Evolutionary conservation across 2,888 invertebrate genomes (phyloP).

Genomic region (Deilephila elpenor): DNA sequence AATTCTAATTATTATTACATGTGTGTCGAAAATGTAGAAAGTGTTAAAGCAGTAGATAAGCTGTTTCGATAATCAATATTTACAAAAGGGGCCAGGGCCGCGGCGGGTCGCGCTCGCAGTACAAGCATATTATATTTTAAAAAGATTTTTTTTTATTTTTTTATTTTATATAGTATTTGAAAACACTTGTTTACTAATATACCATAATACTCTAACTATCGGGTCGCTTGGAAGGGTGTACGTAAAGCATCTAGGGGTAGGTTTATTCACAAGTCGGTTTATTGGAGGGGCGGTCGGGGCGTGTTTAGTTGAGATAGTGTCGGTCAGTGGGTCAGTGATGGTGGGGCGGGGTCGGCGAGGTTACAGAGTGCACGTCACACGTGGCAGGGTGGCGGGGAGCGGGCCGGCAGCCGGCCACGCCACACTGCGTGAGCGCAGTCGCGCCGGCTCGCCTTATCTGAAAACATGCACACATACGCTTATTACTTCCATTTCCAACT

Average conservation of each 20-base stretch:
- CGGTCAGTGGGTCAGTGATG: slow-evolving; percentile 39
- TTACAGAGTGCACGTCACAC: slow-evolving; percentile 59
- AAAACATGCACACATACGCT: slow-evolving; percentile 41
- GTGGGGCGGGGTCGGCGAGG: slow-evolving; percentile 51
- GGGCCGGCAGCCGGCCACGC: slow-evolving; percentile 72
- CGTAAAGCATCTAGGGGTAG: slow-evolving; percentile 53
- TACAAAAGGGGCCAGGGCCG: slow-evolving; percentile 65
- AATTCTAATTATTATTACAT: slow-evolving; percentile 54
- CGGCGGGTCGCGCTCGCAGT: slow-evolving; percentile 60
- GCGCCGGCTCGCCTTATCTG: slow-evolving; percentile 74
- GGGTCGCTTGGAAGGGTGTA: slow-evolving; percentile 48
- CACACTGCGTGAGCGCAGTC: slow-evolving; percentile 61
- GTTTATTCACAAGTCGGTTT: slow-evolving; percentile 47
- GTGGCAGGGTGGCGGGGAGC: slow-evolving; percentile 73
- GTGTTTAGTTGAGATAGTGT: slow-evolving; percentile 33
- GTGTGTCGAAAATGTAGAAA: slow-evolving; percentile 74
- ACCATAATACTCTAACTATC: slow-evolving; percentile 49
- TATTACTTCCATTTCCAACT: background rate
- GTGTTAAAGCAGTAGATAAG: slow-evolving; percentile 76
- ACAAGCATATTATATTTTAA: slow-evolving; percentile 65
- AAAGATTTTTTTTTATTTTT: slow-evolving; percentile 56
- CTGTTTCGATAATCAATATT: slow-evolving; percentile 65
- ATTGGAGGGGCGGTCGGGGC: slow-evolving; percentile 44
- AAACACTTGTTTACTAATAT: slow-evolving; percentile 56
- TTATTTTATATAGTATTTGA: slow-evolving; percentile 49